A percentile compares a stretch with the other conserved stretches of the same genome.
Evolutionary conservation across 2,797 vertebrate species (phyloP).

Genomic region (Avahi laniger): DNA sequence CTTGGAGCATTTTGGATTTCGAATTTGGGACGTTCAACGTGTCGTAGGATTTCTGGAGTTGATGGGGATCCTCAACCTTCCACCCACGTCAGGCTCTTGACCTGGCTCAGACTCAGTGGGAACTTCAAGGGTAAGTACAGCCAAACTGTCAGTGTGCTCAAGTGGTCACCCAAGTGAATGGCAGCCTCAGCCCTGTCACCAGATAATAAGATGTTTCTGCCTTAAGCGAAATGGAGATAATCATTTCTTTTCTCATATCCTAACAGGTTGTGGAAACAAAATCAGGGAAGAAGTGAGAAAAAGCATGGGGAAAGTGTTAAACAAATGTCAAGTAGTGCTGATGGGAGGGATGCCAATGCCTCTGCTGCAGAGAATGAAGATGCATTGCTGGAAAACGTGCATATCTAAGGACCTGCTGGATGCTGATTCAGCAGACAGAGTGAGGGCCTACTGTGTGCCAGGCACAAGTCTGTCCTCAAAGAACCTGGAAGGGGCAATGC

Average conservation of each 20-base stretch:
- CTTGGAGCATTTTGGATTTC: not conserved
- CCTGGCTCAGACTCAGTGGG: not conserved
- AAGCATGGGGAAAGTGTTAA: not conserved
- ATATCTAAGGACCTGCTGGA: not conserved
- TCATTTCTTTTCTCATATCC: constrained; percentile 24
- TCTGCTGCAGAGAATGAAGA: not conserved
- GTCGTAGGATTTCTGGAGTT: not conserved
- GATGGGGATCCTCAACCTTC: not conserved
- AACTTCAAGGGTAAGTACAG: not conserved
- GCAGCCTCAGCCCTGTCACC: not conserved
- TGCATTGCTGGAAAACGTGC: not conserved
- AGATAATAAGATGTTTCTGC: not conserved
- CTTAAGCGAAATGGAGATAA: not conserved
- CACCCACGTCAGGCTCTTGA: not conserved
- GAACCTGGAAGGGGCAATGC: not conserved
- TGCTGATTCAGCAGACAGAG: not conserved
- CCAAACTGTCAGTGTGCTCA: not conserved
- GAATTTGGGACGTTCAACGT: not conserved
- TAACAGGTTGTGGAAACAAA: constrained; percentile 41
- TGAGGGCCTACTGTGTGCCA: not conserved
- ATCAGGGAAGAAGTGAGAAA: constrained; percentile 39
- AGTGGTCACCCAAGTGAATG: not conserved
- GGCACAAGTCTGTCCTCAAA: not conserved
- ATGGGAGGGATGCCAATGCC: not conserved
- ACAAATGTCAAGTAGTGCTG: not conserved